Base-by-base conservation (phyloP, 2,113 vertebrate species). In the Serranochromis macrocephalus region DNA sequence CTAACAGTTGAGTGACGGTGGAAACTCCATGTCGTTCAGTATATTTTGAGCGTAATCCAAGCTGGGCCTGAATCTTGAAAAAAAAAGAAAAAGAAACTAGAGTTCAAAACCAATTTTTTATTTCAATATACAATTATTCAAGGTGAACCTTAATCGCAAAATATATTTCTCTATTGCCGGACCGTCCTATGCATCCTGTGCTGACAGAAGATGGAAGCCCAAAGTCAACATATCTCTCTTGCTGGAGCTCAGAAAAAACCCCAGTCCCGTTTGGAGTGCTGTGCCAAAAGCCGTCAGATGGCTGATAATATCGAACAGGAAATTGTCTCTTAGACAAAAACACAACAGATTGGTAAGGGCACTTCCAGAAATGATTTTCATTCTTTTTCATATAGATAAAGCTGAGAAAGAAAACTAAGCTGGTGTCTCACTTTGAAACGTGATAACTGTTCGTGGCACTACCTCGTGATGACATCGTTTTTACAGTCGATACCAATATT, bases 171-270 rank as follows among this genome's bases (percentile, higher is more conserved):
- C 57, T 79, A 42, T 13, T 82, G 85, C 82, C 55, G 68, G 53
- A 82, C 33, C 9, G 2, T 90, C 13, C 31, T 17, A 33, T 86
- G 87, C 51, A 81, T 87, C 84, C 58, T 82, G 42, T 81, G 83
- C 91, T 85, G 85, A 92, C 91, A 85, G 87, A 89, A 88, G 55
- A 24, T 73, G 89, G 66, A 68, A 89, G 66, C 38, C 84, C 91
- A 88, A 87, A 89, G 89, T 92, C 87, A 92, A 94, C 92, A 92
- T 91, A 85, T 89, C 84, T 90, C 86, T 71, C n/a, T 84, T 57
- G 90, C 87, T 84, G 87, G 85, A 83, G 83, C 49, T 5, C 7
- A 88, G 91, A 89, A 90, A 91, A 90, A 92, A 91, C 36, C 83
- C 79, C 68, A 85, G 57, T n/a, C 31, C 66, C 36, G 83, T 85